A percentile compares a stretch with the other conserved stretches of the same genome.
Evolutionary conservation across 2,888 invertebrate genomes (phyloP).

Genomic region (Molanna angustata): DNA sequence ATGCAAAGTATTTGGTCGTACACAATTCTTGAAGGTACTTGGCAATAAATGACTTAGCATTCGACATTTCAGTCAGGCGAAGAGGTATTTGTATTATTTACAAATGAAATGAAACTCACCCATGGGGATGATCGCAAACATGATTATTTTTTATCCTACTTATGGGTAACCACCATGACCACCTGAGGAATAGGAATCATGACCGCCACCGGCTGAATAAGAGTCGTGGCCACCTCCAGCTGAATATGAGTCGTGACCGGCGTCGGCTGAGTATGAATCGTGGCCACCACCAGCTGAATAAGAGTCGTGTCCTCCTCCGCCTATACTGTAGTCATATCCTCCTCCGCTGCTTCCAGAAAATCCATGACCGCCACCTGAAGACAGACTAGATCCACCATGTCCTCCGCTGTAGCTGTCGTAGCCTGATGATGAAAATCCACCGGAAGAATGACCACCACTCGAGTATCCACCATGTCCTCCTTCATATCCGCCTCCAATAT

Average conservation of each 20-base stretch:
- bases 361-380: conserved; percentile 23
- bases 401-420: conserved; percentile 16
- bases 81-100: conserved; percentile 15
- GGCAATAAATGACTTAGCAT: conserved; percentile 17
- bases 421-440: conserved; percentile 13
- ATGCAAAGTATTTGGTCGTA: conserved; percentile 3
- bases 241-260: conserved; percentile 23
- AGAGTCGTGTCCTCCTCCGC: conserved; percentile 23
- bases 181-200: conserved; percentile 17
- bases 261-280: no score
- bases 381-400: conserved; percentile 14
- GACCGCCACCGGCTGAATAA: conserved; percentile 3
- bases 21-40: conserved; percentile 16
- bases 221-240: conserved; percentile 20
- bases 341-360: conserved; percentile 21
- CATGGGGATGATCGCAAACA: no score
- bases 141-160: no score
- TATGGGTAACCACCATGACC: conserved; percentile 14
- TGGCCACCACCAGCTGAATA: conserved; percentile 20
- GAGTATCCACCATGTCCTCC: conserved; percentile 14
- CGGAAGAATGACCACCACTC: conserved; percentile 14
- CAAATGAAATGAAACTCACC: conserved; percentile 4
- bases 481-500: neutral
- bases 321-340: conserved; percentile 16
- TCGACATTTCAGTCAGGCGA: conserved; percentile 13